Evolutionary conservation across 2,113 vertebrate species (phyloP), one percentile per base, ranked within the genome.

Genomic region (Perca flavescens): DNA sequence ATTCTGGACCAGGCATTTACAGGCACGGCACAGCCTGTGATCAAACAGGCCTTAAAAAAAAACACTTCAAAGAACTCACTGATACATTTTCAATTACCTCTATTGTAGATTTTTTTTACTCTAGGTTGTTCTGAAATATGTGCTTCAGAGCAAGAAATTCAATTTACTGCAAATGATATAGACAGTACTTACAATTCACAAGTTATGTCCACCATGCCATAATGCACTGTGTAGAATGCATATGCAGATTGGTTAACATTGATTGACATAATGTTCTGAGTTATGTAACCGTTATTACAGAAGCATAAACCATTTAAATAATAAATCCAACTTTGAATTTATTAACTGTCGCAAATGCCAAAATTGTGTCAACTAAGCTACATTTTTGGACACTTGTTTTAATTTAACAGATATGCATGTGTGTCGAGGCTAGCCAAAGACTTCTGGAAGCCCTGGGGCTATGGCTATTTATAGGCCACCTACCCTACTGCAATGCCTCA

Each of bases 51-150:
- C 79, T 60, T 86, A 28, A 74, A 87, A 78, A 65, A 80, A 84
- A 65, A 64, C 87, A 89, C 91, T 90, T 93, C 86, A 91, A 93
- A 90, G 87, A 89, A 84, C 57, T 74, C 63, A 49, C 83, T 87
- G 89, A 92, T 93, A 91, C 46, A 77, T 90, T 90, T 91, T 88
- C 91, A 90, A 86, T 91, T 89, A 87, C 84, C 74, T 83, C 88
- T 68, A 74, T 86, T 89, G 83, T 78, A 87, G 76, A 85, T 84
- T 77, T 68, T 0, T 43, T 74, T 19, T 80, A 53, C 69, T 85
- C 60, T 82, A 81, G 79, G 61, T 74, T 80, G 71, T 81, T 86
- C 65, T 86, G 68, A 84, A 82, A 68, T 85, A 62, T 80, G 75
- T 85, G 85, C 88, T 89, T 82, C 75, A 77, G 76, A 77, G 81